These are phyloP conservation scores for Elephas maximus DNA, from an alignment of 2,113 vertebrate species.

Conservation along the genomic window DNA sequence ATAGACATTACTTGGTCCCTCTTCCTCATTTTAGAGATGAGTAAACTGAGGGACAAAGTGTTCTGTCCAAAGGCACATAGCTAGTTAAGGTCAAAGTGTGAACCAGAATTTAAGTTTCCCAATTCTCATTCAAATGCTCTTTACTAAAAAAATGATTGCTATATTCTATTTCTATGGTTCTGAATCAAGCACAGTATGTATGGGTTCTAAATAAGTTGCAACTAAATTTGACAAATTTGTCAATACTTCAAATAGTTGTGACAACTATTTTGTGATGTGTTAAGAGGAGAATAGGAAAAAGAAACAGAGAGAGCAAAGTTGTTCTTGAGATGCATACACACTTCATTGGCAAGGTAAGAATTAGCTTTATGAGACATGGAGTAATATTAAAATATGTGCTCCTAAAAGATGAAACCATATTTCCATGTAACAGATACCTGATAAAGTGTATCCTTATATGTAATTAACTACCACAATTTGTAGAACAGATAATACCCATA, in stretches of 20 bases:
- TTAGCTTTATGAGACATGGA: background rate
- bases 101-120: background rate
- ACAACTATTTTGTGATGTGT: slow-evolving; percentile 64
- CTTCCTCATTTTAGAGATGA: background rate
- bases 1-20: background rate
- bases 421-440: background rate
- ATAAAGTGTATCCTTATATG: slow-evolving; percentile 21
- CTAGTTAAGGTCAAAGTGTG: background rate
- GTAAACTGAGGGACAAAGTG: background rate
- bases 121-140: background rate
- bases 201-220: slow-evolving; percentile 67
- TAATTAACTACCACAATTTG: background rate
- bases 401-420: background rate
- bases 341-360: slow-evolving; percentile 55
- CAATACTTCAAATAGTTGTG: slow-evolving; percentile 70
- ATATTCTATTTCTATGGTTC: slow-evolving; percentile 24
- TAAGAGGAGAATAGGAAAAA: background rate
- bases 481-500: background rate
- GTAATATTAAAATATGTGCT: slow-evolving; percentile 51
- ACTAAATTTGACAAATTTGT: slow-evolving; percentile 72
- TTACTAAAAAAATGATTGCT: background rate
- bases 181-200: slow-evolving; percentile 36
- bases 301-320: background rate
- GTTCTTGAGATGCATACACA: slow-evolving; percentile 35
- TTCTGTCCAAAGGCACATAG: background rate